These are phyloP conservation scores for Campoplex capitator DNA, from an alignment of 2,888 invertebrate genomes.

Conservation along the genomic window DNA sequence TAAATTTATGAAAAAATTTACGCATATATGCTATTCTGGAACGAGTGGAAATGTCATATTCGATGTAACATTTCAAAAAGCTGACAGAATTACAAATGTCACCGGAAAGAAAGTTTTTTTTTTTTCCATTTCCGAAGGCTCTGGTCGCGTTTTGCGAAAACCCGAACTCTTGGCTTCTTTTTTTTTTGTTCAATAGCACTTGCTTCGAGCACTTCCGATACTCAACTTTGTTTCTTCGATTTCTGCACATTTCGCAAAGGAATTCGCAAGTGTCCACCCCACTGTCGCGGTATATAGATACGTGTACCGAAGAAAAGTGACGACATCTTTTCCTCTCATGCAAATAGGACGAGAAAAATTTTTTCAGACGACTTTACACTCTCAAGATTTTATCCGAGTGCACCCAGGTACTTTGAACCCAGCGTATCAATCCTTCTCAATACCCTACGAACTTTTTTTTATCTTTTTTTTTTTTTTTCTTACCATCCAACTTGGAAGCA, in stretches of 20 bases:
- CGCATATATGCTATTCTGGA: background rate
- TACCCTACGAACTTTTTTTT: background rate
- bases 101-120: background rate
- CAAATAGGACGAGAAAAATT: constrained; percentile 31
- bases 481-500: background rate
- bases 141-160: background rate
- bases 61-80: background rate
- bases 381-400: constrained; percentile 27
- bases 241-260: background rate
- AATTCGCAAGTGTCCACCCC: background rate
- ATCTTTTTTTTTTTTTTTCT: background rate
- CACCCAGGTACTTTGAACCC: constrained; percentile 15
- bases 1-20: background rate
- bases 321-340: constrained; percentile 25
- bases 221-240: constrained; percentile 30
- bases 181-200: background rate
- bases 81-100: background rate
- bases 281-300: background rate
- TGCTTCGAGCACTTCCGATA: constrained; percentile 27
- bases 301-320: constrained; percentile 1
- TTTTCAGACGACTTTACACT: constrained; percentile 40
- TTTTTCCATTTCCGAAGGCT: background rate
- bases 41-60: background rate
- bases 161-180: background rate
- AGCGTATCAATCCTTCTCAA: background rate